Evolutionary conservation across 1,140 invertebrate species (phyloP).

Genomic region (Hestina assimilis): DNA sequence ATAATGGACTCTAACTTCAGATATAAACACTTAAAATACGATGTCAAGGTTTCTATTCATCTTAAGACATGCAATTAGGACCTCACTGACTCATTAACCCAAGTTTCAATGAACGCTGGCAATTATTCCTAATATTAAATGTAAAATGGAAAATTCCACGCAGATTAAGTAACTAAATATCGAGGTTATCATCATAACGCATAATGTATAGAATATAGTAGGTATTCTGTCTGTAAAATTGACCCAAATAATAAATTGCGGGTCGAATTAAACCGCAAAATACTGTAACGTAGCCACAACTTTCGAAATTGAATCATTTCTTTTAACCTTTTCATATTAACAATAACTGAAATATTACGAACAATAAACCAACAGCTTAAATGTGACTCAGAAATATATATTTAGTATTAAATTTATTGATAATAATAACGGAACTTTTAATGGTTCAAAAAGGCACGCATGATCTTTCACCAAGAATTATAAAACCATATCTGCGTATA

Average conservation of each 20-base stretch:
- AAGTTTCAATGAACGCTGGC: slow-evolving; percentile 21
- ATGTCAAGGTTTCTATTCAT: slow-evolving; percentile 21
- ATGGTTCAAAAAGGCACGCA: too few relatives aligned
- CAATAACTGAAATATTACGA: too few relatives aligned
- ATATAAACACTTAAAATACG: slow-evolving; percentile 8
- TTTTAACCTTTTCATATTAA: neutral
- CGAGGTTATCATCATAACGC: slow-evolving; percentile 54
- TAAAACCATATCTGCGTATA: too few relatives aligned
- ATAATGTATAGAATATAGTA: slow-evolving; percentile 38
- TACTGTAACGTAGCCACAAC: slow-evolving; percentile 5
- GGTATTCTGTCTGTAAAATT: slow-evolving; percentile 33
- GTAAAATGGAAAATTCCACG: slow-evolving; percentile 49
- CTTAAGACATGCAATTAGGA: slow-evolving; percentile 13
- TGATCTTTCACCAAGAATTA: too few relatives aligned
- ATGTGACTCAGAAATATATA: too few relatives aligned
- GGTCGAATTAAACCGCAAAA: slow-evolving; percentile 14
- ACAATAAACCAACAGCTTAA: too few relatives aligned
- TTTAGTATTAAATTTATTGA: too few relatives aligned
- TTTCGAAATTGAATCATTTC: slow-evolving; percentile 12
- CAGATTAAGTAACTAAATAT: slow-evolving; percentile 55
- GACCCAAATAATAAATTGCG: slow-evolving; percentile 34
- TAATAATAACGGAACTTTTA: too few relatives aligned
- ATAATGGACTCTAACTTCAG: too few relatives aligned
- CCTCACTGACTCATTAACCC: slow-evolving; percentile 15
- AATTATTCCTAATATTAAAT: slow-evolving; percentile 26